A percentile compares a stretch with the other conserved stretches of the same genome.
phyloP scores from a whole-genome alignment of 2,888 invertebrate species.

The Heliconius erato region DNA sequence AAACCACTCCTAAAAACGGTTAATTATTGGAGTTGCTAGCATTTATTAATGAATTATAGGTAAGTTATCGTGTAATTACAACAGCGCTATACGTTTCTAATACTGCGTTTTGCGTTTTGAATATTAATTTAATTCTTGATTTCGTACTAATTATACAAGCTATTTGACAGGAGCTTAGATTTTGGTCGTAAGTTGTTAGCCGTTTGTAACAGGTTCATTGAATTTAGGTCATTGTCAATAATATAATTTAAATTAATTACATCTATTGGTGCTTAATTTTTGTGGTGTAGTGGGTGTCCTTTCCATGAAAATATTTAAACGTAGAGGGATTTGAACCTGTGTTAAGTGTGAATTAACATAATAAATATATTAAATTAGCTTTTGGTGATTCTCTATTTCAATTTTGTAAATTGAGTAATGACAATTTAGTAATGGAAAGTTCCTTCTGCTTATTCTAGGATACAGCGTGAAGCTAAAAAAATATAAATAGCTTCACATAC shows the following conservation, averaged over 20 bases:
- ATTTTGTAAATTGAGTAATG: too few relatives aligned
- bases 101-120: constrained; percentile 40
- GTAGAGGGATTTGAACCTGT: too few relatives aligned
- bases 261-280: too few relatives aligned
- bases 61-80: constrained; percentile 37
- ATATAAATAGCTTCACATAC: background rate
- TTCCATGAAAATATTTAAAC: too few relatives aligned
- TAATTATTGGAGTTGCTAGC: constrained; percentile 41
- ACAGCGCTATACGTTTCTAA: constrained; percentile 45
- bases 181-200: constrained; percentile 1
- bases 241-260: background rate
- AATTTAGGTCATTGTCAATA: constrained; percentile 13
- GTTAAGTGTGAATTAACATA: too few relatives aligned
- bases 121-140: constrained; percentile 54
- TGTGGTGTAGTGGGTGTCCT: too few relatives aligned
- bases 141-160: constrained; percentile 28
- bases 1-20: constrained; percentile 45
- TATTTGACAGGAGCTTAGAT: background rate
- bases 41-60: constrained; percentile 46
- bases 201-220: constrained; percentile 8
- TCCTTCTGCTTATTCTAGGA: too few relatives aligned
- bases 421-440: too few relatives aligned
- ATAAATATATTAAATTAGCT: too few relatives aligned
- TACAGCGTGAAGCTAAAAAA: background rate
- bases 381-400: too few relatives aligned